Evolutionary conservation across 1,140 invertebrate species (phyloP), one percentile per base, ranked within the genome.

Genomic region (Apis florea): DNA sequence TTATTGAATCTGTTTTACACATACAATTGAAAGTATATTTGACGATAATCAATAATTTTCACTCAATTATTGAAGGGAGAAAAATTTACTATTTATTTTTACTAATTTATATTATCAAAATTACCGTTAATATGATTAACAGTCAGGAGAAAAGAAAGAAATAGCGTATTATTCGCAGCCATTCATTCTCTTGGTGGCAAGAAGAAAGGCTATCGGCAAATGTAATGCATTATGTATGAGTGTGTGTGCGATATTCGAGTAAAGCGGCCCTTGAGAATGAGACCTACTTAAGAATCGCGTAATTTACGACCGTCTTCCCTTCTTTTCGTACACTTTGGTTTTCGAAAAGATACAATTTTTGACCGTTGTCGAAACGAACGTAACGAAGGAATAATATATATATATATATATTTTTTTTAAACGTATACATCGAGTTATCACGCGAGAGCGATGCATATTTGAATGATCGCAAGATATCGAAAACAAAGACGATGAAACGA

Each of bases 221-320:
- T 91, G 90, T 72, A 76, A 90, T 91, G 89, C 85, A 91, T 91
- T 87, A 91, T 91, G 87, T 80, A 91, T 91, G 71, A 86, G 72
- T 61, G 40, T 24, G 53, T 61, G 40, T 24, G 58, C 31, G 69
- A 79, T 79, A 83, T 66, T 66, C 21, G 21, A 70, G 73, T 49
- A 61, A 69, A 81, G 51, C 69, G 56, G 3, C 8, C 53, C 13
- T 58, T 51, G 67, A 71, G 59, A 77, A 78, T 31, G 75, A 56
- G 72, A 24, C 63, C 49, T 13, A 54, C 17, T 67, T 61, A 82
- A 61, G 54, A 15, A 6, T 15, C 26, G 12, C 64, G 40, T 54
- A 73, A 63, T 70, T 26, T 54, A 58, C 21, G 40, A 56, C 21
- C 47, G 6, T 17, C 13, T 19, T 10, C 9, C 15, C 10, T 12